phyloP scores from a whole-genome alignment of 2,113 vertebrate genomes.

The Scolopax mira region DNA sequence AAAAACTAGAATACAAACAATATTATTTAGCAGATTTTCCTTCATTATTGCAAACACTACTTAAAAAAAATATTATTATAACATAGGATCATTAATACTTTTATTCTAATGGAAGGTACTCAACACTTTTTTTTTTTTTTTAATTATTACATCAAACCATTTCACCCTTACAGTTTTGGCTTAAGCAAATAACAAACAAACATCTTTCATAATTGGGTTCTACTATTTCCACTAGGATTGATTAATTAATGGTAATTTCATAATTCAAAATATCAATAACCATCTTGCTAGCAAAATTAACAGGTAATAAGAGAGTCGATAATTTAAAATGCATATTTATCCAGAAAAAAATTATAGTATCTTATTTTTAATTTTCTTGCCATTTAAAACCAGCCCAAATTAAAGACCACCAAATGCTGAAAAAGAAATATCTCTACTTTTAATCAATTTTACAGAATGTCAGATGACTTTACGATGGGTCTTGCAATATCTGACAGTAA shows the following conservation, averaged over 20 bases:
- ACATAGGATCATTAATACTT: accelerated
- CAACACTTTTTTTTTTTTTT: not conserved
- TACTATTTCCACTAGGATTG: not conserved
- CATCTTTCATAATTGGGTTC: not conserved
- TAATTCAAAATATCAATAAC: not conserved
- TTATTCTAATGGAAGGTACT: not conserved
- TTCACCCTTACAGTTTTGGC: not conserved
- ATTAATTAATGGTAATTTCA: not conserved
- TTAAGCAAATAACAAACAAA: not conserved
- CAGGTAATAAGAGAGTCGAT: not conserved
- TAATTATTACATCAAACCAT: not conserved
- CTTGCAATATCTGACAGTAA: not conserved
- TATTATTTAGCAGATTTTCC: not conserved
- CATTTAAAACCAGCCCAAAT: not conserved
- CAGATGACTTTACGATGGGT: not conserved
- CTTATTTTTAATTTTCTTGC: not conserved
- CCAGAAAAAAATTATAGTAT: not conserved
- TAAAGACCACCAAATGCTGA: not conserved
- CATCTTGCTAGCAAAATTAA: not conserved
- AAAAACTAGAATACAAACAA: constrained; percentile 85
- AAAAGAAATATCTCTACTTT: not conserved
- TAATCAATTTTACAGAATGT: not conserved
- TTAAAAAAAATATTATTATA: not conserved
- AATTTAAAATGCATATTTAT: not conserved
- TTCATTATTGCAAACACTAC: not conserved